Percentiles rank a stretch among this genome's conserved stretches.
Evolutionary conservation across 1,140 invertebrate species (phyloP).

Genomic region (Euborellia annulipes): DNA sequence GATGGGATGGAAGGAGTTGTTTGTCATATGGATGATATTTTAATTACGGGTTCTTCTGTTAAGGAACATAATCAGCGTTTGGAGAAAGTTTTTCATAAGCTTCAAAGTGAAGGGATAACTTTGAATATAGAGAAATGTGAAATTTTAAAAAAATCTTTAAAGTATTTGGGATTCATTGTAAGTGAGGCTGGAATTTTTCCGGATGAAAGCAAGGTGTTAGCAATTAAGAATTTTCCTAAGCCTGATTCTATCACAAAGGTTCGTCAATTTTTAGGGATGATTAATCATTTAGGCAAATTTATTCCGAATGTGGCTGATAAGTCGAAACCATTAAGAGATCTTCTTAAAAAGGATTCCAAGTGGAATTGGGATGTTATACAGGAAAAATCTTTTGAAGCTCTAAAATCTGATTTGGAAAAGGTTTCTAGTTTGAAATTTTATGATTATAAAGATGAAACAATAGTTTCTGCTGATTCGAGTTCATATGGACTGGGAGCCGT

Average conservation of each 20-base stretch:
- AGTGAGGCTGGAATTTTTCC: conserved; percentile 20
- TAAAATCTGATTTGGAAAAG: not conserved
- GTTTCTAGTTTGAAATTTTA: conserved; percentile 15
- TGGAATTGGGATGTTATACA: not conserved
- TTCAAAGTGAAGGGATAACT: conserved; percentile 12
- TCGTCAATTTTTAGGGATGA: conserved; percentile 21
- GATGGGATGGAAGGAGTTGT: not conserved
- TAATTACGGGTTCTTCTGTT: not conserved
- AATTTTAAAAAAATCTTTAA: conserved; percentile 8
- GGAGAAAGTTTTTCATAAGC: not conserved
- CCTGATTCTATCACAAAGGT: conserved; percentile 20
- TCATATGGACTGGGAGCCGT: not conserved
- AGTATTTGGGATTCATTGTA: conserved; percentile 23
- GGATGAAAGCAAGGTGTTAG: conserved; percentile 13
- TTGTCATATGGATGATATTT: conserved; percentile 1
- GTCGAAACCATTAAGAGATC: too few relatives aligned
- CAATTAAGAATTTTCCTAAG: conserved; percentile 18
- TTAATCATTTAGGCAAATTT: conserved; percentile 2
- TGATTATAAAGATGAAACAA: conserved; percentile 12
- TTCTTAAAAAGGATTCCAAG: not conserved
- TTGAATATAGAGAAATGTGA: conserved; percentile 9
- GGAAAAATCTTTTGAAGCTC: not conserved
- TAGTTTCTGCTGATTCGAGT: not conserved
- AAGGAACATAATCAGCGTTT: conserved; percentile 1
- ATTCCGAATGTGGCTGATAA: too few relatives aligned